These are phyloP conservation scores for Benthosema pterotum DNA, from an alignment of 2,797 vertebrate genomes.

Conservation along the genomic window DNA sequence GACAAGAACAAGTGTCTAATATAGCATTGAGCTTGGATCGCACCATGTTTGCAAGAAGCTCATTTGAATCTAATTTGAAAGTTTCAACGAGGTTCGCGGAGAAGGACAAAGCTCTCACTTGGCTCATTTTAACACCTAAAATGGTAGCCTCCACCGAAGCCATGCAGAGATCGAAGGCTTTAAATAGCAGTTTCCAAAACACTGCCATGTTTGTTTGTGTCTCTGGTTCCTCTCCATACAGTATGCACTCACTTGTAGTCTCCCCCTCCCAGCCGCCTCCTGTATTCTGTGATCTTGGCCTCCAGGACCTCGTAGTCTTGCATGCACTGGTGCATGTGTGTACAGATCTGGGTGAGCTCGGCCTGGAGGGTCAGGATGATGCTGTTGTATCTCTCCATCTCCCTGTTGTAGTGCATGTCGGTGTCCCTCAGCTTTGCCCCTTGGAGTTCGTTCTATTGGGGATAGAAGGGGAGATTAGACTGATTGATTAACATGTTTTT, in stretches of 20 bases:
- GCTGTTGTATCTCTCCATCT: slow-evolving; percentile 81
- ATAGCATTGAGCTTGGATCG: neutral
- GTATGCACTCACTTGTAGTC: slow-evolving; percentile 78
- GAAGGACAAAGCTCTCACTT: slow-evolving; percentile 12
- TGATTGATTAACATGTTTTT: neutral
- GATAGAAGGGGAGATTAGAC: neutral
- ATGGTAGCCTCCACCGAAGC: neutral
- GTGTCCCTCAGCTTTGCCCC: slow-evolving; percentile 80
- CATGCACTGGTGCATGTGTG: slow-evolving; percentile 79
- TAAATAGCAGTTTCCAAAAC: neutral
- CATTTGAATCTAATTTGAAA: slow-evolving; percentile 61
- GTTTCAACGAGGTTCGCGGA: neutral
- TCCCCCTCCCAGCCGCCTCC: slow-evolving; percentile 86
- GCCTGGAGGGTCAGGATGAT: slow-evolving; percentile 76
- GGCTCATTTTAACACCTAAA: neutral
- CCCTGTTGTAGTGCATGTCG: slow-evolving; percentile 76
- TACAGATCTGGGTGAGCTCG: slow-evolving; percentile 78
- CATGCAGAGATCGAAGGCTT: neutral
- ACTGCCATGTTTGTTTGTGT: neutral
- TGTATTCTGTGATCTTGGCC: slow-evolving; percentile 89
- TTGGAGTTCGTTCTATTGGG: slow-evolving; percentile 80
- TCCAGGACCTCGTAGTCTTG: slow-evolving; percentile 87
- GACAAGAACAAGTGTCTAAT: too few relatives aligned
- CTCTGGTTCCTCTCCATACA: neutral
- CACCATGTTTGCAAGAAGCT: slow-evolving; percentile 52